Evolutionary conservation across 2,888 invertebrate genomes (phyloP), one percentile per base, ranked within the genome.

Genomic region (Drosophila infuscata): DNA sequence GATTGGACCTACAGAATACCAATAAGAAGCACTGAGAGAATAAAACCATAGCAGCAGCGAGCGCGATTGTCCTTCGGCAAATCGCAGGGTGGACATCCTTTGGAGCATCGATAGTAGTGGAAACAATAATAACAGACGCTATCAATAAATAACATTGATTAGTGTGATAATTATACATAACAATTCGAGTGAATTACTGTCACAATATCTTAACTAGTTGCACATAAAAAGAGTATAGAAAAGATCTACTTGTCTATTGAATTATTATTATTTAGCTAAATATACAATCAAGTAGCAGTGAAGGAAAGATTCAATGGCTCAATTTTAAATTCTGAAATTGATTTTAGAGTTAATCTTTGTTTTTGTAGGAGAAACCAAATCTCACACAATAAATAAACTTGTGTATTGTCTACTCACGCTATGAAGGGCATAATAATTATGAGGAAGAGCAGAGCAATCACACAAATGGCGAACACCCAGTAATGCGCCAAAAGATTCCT

Each of bases 91-190:
- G 97, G 95, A 74, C 96, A 95, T 35, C 97, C 81, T 52, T 81
- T 70, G 91, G 96, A 96, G 82, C 96, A 96, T 78, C 97, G 96
- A 92, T 98, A 98, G 94, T 97, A 97, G 94, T 98, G 98, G 93
- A 97, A 96, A 86, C 95, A 95, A 63, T 96, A 93, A 41, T 85
- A 85, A 59, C 85, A 82, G 3, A 88, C 74, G 12, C 93, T 38
- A 33, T 15, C n/a, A 20, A 8, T 2, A 7, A n/a, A 15, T n/a
- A 7, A n/a, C 7, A 32, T 52, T 32, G 5, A 32, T 43, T 32
- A 32, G 20, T 32, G n/a, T 51, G 11, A 3, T 20, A 8, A 2
- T 4, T 20, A 33, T 15, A 15, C 0, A 51, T n/a, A 11, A 9
- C 9, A 43, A 36, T 1, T 36, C 2, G 36, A 36, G 1, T 7